phyloP scores from a whole-genome alignment of 2,888 invertebrate species.

The Scaptomyza parva region DNA sequence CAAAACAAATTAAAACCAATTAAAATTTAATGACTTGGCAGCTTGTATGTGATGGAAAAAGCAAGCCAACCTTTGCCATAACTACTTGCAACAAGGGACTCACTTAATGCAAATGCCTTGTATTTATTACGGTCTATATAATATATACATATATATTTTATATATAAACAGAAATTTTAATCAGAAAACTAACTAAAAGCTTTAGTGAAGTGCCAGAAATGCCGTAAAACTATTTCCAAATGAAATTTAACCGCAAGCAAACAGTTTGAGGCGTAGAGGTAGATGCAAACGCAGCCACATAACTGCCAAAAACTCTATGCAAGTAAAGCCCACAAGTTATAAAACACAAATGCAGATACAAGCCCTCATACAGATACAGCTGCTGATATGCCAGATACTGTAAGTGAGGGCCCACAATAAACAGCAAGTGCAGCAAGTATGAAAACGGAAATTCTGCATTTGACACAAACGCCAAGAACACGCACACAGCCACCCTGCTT shows the following conservation, averaged over 20 bases:
- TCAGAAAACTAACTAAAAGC: slow-evolving; percentile 7
- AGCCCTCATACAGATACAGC: slow-evolving; percentile 26
- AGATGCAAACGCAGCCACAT: slow-evolving; percentile 25
- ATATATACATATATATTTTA: too few relatives aligned
- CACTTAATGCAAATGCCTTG: neutral
- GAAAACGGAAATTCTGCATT: slow-evolving; percentile 74
- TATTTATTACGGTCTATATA: too few relatives aligned
- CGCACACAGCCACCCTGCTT: slow-evolving; percentile 35
- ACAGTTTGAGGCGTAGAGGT: slow-evolving; percentile 14
- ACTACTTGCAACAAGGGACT: neutral
- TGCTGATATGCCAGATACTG: slow-evolving; percentile 28
- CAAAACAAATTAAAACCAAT: slow-evolving; percentile 66
- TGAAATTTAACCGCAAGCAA: slow-evolving; percentile 49
- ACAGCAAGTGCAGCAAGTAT: slow-evolving; percentile 67
- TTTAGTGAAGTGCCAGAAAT: neutral
- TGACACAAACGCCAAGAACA: slow-evolving; percentile 74
- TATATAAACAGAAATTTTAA: slow-evolving; percentile 17
- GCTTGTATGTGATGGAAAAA: slow-evolving; percentile 22
- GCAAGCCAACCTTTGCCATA: neutral
- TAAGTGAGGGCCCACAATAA: slow-evolving; percentile 62
- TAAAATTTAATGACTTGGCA: slow-evolving; percentile 69
- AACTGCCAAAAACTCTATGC: slow-evolving; percentile 52
- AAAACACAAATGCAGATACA: slow-evolving; percentile 35
- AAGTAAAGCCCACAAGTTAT: slow-evolving; percentile 65
- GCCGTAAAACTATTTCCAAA: slow-evolving; percentile 57